Conservation (phyloP, 2,888 invertebrate species). For the Abrostola triplasia region DNA sequence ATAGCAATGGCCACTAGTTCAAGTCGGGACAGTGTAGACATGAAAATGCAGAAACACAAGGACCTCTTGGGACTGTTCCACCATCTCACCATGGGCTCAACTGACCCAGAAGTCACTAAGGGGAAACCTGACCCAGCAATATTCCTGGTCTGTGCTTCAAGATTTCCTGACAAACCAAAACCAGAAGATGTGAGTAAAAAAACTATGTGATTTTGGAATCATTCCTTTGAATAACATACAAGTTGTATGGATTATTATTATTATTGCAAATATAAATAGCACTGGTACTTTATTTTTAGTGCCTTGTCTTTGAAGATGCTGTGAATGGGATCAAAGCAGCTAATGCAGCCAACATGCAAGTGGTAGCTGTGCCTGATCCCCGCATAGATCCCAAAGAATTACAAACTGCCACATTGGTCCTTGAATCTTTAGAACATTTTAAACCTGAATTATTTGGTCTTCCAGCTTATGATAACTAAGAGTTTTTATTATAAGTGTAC, state of each 20-base stretch:
- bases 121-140: slow-evolving; percentile 97
- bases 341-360: slow-evolving; percentile 94
- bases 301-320: slow-evolving; percentile 97
- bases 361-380: slow-evolving; percentile 93
- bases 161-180: slow-evolving; percentile 91
- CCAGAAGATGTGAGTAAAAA: slow-evolving; percentile 84
- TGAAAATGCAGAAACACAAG: slow-evolving; percentile 91
- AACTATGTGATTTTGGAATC: not conserved
- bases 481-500: slow-evolving; percentile 22
- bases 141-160: slow-evolving; percentile 92
- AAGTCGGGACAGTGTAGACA: slow-evolving; percentile 90
- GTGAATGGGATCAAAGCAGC: slow-evolving; percentile 95
- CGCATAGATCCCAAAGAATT: slow-evolving; percentile 69
- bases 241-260: not conserved
- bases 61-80: slow-evolving; percentile 90
- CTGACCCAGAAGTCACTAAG: slow-evolving; percentile 94
- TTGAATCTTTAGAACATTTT: slow-evolving; percentile 93
- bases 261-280: not conserved
- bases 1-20: slow-evolving; percentile 96
- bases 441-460: slow-evolving; percentile 95
- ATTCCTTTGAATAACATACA: not conserved
- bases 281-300: slow-evolving; percentile 80
- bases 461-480: slow-evolving; percentile 81
- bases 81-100: slow-evolving; percentile 93
- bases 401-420: slow-evolving; percentile 89